These are phyloP conservation scores for Venturia canescens DNA, from an alignment of 1,140 invertebrate genomes.

Conservation along the genomic window DNA sequence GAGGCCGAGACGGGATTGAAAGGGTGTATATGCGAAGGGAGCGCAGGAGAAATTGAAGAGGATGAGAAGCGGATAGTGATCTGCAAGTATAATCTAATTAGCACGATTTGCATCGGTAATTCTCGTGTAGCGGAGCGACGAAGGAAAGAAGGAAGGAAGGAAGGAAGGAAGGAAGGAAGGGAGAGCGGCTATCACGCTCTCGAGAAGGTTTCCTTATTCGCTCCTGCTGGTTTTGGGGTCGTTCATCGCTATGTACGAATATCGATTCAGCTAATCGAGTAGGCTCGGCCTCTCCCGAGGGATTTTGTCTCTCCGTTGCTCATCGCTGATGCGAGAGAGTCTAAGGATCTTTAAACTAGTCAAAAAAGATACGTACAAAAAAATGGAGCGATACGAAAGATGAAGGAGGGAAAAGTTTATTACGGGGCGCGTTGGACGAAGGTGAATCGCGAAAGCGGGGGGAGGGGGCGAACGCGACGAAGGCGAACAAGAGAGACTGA, in stretches of 20 bases:
- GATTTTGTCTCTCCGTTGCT: constrained; percentile 21
- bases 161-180: background rate
- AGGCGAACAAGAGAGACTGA: background rate
- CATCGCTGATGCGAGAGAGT: background rate
- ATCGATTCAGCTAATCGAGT: constrained; percentile 55
- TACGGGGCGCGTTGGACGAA: constrained; percentile 21
- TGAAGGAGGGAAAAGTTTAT: constrained; percentile 46
- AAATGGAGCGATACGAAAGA: constrained; percentile 31
- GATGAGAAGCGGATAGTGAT: constrained; percentile 38
- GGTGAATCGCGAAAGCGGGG: constrained; percentile 17
- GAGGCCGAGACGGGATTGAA: background rate
- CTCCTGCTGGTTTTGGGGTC: constrained; percentile 33
- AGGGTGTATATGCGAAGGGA: constrained; percentile 16
- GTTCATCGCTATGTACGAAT: constrained; percentile 32
- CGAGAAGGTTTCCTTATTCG: constrained; percentile 31
- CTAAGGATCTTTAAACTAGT: constrained; percentile 17
- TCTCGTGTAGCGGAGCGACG: constrained; percentile 34
- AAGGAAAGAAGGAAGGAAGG: background rate
- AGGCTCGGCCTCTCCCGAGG: constrained; percentile 22
- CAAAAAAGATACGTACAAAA: constrained; percentile 1
- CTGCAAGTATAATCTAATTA: constrained; percentile 59
- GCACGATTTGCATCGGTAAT: constrained; percentile 55
- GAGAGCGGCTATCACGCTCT: background rate
- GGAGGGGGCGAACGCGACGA: background rate
- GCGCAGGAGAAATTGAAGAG: constrained; percentile 30